Percentiles rank a stretch among this genome's conserved stretches.
Evolutionary conservation across 2,888 invertebrate genomes (phyloP).

Genomic region (Epiblema foenella): DNA sequence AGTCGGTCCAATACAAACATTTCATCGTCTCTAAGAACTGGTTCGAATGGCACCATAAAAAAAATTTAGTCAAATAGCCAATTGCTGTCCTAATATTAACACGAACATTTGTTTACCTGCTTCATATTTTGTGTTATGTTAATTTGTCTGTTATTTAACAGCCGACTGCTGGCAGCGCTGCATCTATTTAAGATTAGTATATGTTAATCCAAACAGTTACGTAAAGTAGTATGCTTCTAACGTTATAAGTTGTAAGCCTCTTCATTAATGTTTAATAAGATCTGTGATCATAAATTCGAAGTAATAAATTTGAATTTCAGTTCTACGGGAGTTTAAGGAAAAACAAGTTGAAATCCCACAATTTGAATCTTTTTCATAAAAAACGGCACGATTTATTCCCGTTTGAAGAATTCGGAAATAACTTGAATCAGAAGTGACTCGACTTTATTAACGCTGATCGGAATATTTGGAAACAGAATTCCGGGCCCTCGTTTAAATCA

Average conservation of each 20-base stretch:
- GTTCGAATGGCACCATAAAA: too few species aligned
- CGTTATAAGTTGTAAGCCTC: too few species aligned
- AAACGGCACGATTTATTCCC: neutral
- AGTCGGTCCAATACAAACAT: too few species aligned
- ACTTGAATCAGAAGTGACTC: conserved; percentile 16
- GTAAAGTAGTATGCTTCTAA: conserved; percentile 12
- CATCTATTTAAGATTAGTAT: conserved; percentile 3
- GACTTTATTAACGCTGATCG: conserved; percentile 23
- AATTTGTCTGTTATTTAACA: conserved; percentile 34
- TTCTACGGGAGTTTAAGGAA: too few species aligned
- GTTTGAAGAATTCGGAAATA: conserved; percentile 17
- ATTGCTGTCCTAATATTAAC: too few species aligned
- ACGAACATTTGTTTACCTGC: conserved; percentile 1
- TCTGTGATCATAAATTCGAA: too few species aligned
- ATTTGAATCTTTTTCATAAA: too few species aligned
- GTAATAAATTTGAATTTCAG: too few species aligned
- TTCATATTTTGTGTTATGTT: conserved; percentile 20
- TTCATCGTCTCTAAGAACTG: too few species aligned
- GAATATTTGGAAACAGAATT: conserved; percentile 29
- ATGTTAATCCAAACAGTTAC: neutral
- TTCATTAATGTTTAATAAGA: too few species aligned
- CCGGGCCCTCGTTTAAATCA: neutral
- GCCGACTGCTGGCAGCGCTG: conserved; percentile 15
- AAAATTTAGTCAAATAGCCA: too few species aligned
- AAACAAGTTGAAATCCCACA: too few species aligned